Base-by-base conservation (phyloP, 2,113 vertebrate genomes). In the Scomber colias region DNA sequence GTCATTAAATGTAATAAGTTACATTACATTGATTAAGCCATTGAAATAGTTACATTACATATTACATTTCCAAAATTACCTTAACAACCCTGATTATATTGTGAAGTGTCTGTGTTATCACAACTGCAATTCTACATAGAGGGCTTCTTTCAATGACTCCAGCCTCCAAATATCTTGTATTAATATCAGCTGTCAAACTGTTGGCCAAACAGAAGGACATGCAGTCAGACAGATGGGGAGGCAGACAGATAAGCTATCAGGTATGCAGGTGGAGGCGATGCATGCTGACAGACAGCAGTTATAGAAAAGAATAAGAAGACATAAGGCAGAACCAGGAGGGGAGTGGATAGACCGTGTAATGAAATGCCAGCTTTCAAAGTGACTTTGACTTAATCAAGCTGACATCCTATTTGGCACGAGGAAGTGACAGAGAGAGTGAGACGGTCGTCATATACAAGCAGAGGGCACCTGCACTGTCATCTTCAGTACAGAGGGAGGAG, bases 401-500 rank as follows among this genome's bases (percentile, higher is more conserved):
- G 51, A 0, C 65, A 64, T 27, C 11, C 13, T 31, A 35, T 35
- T 40, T 77, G 49, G 62, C 19, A 31, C 3, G 0, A 46, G 14
- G 13, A 55, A 30, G 27, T 72, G 40, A 55, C 31, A 3, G 13
- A 55, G n/a, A 64, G 59, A 60, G 31, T 0, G 2, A 73, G 11
- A 17, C 11, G 56, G 30, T 64, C 13, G 14, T 10, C 51, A 21
- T 8, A 45, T 21, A 24, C 13, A 13, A 15, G 1, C 15, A 21
- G 12, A 12, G 54, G 35, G 14, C 31, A 49, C 83, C 79, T 85
- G 79, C 24, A 50, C 65, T 15, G 71, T 81, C 30, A 65, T 75
- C 53, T 1, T 79, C 15, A 48, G 49, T 11, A 12, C 5, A 57
- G 45, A 55, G 5, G 5, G n/a, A 8, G 35, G 35, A 40, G 35